Evolutionary conservation across 1,140 invertebrate species (phyloP).

Genomic region (Acromyrmex echinatior): DNA sequence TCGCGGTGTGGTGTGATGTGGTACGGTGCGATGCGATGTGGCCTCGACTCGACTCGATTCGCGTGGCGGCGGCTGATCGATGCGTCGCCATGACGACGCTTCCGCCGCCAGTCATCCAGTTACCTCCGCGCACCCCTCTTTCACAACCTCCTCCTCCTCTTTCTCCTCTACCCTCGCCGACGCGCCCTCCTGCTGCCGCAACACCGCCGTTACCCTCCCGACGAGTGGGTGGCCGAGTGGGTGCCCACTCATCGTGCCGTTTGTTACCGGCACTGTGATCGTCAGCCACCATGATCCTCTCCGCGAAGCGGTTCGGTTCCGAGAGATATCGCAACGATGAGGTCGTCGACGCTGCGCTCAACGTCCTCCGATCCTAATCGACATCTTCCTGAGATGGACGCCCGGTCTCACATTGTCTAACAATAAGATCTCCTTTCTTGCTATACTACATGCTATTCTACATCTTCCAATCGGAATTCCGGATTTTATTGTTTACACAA

Average conservation of each 20-base stretch:
- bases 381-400: constrained; percentile 17
- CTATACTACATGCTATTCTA: too few relatives aligned
- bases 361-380: constrained; percentile 41
- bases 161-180: constrained; percentile 84
- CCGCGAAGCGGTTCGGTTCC: constrained; percentile 38
- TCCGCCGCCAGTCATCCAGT: constrained; percentile 87
- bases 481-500: not conserved
- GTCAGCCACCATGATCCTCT: constrained; percentile 69
- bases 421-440: not conserved
- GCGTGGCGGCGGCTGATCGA: constrained; percentile 86
- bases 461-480: not conserved
- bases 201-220: constrained; percentile 43
- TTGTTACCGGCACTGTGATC: constrained; percentile 71
- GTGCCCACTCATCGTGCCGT: constrained; percentile 70
- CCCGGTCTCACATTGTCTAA: not conserved
- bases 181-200: constrained; percentile 64
- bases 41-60: constrained; percentile 80
- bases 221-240: constrained; percentile 13
- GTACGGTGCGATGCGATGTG: constrained; percentile 69
- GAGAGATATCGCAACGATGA: constrained; percentile 33
- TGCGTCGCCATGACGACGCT: constrained; percentile 87
- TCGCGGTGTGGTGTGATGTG: constrained; percentile 25
- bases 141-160: constrained; percentile 82
- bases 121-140: constrained; percentile 83
- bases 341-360: constrained; percentile 23